Conservation (phyloP, 1,140 invertebrate species). For the Lineus longissimus region DNA sequence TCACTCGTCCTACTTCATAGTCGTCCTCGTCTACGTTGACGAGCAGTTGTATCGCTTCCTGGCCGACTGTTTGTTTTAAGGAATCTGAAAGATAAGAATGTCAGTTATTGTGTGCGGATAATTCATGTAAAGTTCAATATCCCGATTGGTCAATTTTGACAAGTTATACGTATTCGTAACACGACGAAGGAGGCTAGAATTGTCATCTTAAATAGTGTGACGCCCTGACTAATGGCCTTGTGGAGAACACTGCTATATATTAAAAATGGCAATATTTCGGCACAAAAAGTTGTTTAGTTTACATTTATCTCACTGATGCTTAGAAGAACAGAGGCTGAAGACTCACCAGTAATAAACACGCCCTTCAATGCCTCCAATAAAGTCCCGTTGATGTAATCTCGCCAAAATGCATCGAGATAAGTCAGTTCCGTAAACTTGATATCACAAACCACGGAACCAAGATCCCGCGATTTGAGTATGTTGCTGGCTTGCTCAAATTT, state of each 20-base stretch:
- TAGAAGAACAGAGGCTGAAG: no score
- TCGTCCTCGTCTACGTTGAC: conserved; percentile 52
- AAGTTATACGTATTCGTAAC: no score
- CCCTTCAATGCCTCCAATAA: conserved; percentile 50
- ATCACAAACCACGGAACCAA: conserved; percentile 51
- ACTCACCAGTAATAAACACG: conserved; percentile 42
- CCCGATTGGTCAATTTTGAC: no score
- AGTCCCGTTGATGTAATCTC: conserved; percentile 52
- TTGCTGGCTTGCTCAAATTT: conserved; percentile 46
- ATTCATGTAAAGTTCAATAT: no score
- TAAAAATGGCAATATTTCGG: no score
- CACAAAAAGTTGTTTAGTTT: no score
- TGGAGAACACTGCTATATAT: no score
- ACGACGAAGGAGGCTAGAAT: no score
- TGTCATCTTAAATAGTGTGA: no score
- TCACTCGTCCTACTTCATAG: conserved; percentile 42
- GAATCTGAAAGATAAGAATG: conserved; percentile 35
- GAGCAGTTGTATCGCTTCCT: conserved; percentile 47
- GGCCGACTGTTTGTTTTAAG: conserved; percentile 47
- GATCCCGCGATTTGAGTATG: conserved; percentile 46
- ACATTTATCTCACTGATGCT: no score
- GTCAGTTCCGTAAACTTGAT: conserved; percentile 52
- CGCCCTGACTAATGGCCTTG: no score
- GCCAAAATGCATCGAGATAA: conserved; percentile 53
- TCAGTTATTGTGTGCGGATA: no score